A percentile compares a stretch with the other conserved stretches of the same genome.
Conservation (phyloP, 1,140 invertebrate species). For the Drosophila setifemur region DNA sequence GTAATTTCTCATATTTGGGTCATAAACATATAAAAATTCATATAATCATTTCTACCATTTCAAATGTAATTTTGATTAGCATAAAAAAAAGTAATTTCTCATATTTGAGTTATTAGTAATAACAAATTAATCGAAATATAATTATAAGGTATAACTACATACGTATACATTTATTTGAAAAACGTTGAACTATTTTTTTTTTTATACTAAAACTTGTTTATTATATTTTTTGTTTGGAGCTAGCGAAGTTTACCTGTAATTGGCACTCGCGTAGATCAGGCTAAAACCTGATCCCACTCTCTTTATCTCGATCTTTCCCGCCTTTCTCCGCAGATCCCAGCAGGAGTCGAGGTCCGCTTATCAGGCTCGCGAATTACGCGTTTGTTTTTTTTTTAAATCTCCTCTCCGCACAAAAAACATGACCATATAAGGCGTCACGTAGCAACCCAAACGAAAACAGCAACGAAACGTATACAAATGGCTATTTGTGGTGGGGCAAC, state of each 20-base stretch:
- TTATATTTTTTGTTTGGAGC: too few relatives aligned
- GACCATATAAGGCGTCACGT: slow-evolving; percentile 55
- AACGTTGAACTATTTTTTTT: too few relatives aligned
- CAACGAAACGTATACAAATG: slow-evolving; percentile 48
- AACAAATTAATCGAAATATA: too few relatives aligned
- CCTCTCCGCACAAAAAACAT: slow-evolving; percentile 54
- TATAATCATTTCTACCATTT: too few relatives aligned
- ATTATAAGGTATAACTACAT: too few relatives aligned
- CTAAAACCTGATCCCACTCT: slow-evolving; percentile 9
- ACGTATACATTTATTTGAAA: too few relatives aligned
- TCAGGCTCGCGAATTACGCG: slow-evolving; percentile 34
- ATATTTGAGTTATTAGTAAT: too few relatives aligned
- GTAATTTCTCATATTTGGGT: too few relatives aligned
- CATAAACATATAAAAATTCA: too few relatives aligned
- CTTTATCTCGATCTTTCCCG: neutral
- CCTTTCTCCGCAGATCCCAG: neutral
- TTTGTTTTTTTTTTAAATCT: slow-evolving; percentile 35
- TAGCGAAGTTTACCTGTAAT: slow-evolving; percentile 3
- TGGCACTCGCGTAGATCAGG: neutral
- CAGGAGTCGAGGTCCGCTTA: slow-evolving; percentile 45
- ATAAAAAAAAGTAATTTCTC: too few relatives aligned
- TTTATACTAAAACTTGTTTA: too few relatives aligned
- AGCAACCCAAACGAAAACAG: slow-evolving; percentile 19
- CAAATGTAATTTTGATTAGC: too few relatives aligned
- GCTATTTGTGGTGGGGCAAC: slow-evolving; percentile 40